Evolutionary conservation across 1,140 invertebrate species (phyloP).

Genomic region (Bombyx mori): ASM3026992v2 NC_085116.1:8601501-8602000

Average conservation of each 20-base stretch:
- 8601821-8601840: slow-evolving; percentile 5
- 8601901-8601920: slow-evolving; percentile 85
- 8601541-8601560: slow-evolving; percentile 85
- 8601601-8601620: slow-evolving; percentile 89
- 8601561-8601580: slow-evolving; percentile 86
- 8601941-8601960: slow-evolving; percentile 79
- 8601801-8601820: slow-evolving; percentile 1
- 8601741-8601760: slow-evolving; percentile 83
- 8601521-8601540: slow-evolving; percentile 88
- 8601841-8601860: not conserved
- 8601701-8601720: slow-evolving; percentile 83
- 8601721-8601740: slow-evolving; percentile 83
- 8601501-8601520: slow-evolving; percentile 88
- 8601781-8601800: slow-evolving; percentile 41
- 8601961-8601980: slow-evolving; percentile 84
- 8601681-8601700: slow-evolving; percentile 84
- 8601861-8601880: slow-evolving; percentile 30
- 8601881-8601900: slow-evolving; percentile 29
- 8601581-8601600: slow-evolving; percentile 87
- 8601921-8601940: slow-evolving; percentile 89
- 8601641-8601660: slow-evolving; percentile 83
- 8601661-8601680: slow-evolving; percentile 88
- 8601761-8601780: slow-evolving; percentile 74
- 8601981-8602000: slow-evolving; percentile 84
- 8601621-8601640: slow-evolving; percentile 86